Percentiles rank a stretch among this genome's conserved stretches.
These are phyloP conservation scores for Himalopsyche phryganea DNA, from an alignment of 1,140 invertebrate genomes.

Conservation along the genomic window DNA sequence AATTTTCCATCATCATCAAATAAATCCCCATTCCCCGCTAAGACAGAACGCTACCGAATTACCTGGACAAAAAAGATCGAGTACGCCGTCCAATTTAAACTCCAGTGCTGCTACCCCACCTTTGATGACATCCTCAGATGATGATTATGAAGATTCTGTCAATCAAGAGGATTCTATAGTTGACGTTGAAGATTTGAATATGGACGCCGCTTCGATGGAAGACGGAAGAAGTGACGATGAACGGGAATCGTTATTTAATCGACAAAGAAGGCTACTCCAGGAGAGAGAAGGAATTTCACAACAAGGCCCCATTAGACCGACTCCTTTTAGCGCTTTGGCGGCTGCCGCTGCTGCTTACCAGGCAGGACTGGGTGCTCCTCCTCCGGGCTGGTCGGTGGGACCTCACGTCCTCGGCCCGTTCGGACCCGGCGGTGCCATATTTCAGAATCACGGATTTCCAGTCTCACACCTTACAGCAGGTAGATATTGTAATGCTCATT, in stretches of 20 bases:
- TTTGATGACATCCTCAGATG: constrained; percentile 52
- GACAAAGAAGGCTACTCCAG: constrained; percentile 40
- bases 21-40: constrained; percentile 47
- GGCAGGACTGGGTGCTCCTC: constrained; percentile 50
- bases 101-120: constrained; percentile 33
- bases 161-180: constrained; percentile 65
- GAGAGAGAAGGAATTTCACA: constrained; percentile 40
- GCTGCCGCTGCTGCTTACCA: constrained; percentile 60
- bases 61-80: constrained; percentile 42
- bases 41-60: constrained; percentile 48
- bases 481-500: constrained; percentile 34
- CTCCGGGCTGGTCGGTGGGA: constrained; percentile 46
- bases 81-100: constrained; percentile 41
- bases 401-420: constrained; percentile 47
- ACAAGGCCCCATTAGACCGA: constrained; percentile 60
- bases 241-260: constrained; percentile 40
- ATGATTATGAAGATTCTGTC: constrained; percentile 61
- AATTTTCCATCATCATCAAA: constrained; percentile 48
- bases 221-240: constrained; percentile 41
- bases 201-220: constrained; percentile 45
- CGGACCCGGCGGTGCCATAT: constrained; percentile 44
- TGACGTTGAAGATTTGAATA: constrained; percentile 64
- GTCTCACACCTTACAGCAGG: constrained; percentile 59
- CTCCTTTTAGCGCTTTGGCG: constrained; percentile 63
- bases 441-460: constrained; percentile 57